Evolutionary conservation across 2,888 invertebrate species (phyloP).

Genomic region (Podotricha telesiphe): DNA sequence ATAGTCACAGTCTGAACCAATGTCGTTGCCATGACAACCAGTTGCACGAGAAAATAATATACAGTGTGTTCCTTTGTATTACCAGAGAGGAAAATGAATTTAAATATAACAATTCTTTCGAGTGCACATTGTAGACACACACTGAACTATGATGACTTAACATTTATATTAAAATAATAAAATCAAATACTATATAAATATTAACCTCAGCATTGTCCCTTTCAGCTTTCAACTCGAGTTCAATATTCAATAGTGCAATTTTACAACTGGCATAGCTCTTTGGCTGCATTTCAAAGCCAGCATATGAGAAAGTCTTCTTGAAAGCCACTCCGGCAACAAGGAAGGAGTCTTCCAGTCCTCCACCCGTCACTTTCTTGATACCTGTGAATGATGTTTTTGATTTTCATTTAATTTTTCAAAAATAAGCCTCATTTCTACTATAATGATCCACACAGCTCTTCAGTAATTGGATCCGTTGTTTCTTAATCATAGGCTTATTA

Average conservation of each 20-base stretch:
- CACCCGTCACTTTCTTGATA: constrained; percentile 96
- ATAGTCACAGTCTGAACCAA: no score
- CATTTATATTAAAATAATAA: no score
- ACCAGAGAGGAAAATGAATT: no score
- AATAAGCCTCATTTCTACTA: constrained; percentile 47
- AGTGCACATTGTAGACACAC: no score
- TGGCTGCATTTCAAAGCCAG: constrained; percentile 99
- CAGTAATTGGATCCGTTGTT: constrained; percentile 57
- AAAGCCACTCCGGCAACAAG: constrained; percentile 98
- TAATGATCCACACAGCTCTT: constrained; percentile 46
- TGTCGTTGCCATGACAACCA: no score
- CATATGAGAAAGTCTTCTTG: constrained; percentile 99
- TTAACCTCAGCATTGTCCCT: constrained; percentile 96
- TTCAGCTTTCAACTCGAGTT: constrained; percentile 98
- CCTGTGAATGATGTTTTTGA: constrained; percentile 67
- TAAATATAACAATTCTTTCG: no score
- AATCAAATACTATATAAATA: no score
- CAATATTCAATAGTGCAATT: constrained; percentile 98
- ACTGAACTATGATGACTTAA: no score
- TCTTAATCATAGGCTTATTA: constrained; percentile 52
- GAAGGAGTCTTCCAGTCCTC: constrained; percentile 93
- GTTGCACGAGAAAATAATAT: no score
- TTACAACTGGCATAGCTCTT: constrained; percentile 95
- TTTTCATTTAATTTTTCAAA: no score
- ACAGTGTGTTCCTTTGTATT: no score